Evolutionary conservation across 2,113 vertebrate genomes (phyloP), one percentile per base, ranked within the genome.

Genomic region (Bos indicus): DNA sequence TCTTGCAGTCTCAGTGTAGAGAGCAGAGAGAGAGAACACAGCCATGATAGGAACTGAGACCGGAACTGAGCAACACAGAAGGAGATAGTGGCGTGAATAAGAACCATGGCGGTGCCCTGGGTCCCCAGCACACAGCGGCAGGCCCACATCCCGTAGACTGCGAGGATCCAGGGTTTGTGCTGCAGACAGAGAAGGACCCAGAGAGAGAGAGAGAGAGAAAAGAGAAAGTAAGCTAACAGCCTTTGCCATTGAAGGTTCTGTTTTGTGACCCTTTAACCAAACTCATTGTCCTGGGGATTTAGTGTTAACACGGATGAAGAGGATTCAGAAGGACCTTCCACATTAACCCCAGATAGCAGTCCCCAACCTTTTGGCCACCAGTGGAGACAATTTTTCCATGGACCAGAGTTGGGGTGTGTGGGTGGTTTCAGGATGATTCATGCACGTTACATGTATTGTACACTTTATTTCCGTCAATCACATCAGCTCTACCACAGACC

Each of bases 11-110:
- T 99, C 62, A 99, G 98, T 0, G 99, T 99, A 88, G 98, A 99
- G 3, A 99, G 99, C 90, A 99, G 98, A 82, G 99, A 78, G 83
- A 99, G 98, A 60, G 99, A 99, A 81, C 99, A 99, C 60, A 99
- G 64, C 99, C 99, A 99, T 0, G 99, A 99, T 64, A 99, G 95
- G 82, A 98, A 11, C 0, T 99, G 98, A 17, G 98, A 99, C 96
- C 98, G 99, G 94, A 99, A 98, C 94, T 99, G 99, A 91, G 99
- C 99, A 96, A 99, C 99, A 13, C 98, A 98, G 97, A 99, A 99
- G 2, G 99, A 99, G 94, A 99, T 74, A n/a, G 92, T 43, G 77
- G 99, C 98, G 89, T 99, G 99, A 26, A 99, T 87, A 81, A 99
- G 98, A 97, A 99, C 98, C 92, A 99, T 89, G 74, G 98, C 97